These are phyloP conservation scores for Drosophila hawaiiensis DNA, from an alignment of 2,888 invertebrate species.

Conservation along the genomic window DNA sequence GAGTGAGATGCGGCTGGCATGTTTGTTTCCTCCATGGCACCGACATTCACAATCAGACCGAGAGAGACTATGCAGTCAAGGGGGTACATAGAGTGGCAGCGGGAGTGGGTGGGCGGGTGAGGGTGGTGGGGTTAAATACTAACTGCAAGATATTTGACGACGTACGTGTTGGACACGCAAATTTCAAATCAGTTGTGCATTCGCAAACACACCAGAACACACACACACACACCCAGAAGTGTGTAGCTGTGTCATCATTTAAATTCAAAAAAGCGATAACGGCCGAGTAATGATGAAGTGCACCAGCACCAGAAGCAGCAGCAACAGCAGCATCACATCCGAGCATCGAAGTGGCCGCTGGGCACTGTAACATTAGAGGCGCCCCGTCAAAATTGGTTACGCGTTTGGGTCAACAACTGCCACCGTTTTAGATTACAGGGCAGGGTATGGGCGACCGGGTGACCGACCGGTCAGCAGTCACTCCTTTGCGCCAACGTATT, in stretches of 20 bases:
- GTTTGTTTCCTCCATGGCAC: conserved; percentile 26
- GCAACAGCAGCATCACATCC: conserved; percentile 5
- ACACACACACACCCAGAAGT: background rate
- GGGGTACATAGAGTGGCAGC: background rate
- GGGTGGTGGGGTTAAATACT: conserved; percentile 15
- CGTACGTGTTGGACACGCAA: conserved; percentile 54
- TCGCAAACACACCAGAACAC: conserved; percentile 2
- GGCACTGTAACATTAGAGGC: conserved; percentile 49
- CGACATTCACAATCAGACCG: conserved; percentile 42
- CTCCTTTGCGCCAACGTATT: conserved; percentile 54
- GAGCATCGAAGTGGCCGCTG: conserved; percentile 36
- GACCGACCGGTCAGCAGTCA: conserved; percentile 17
- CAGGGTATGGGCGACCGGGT: background rate
- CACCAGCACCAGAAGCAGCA: conserved; percentile 6
- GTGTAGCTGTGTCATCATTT: conserved; percentile 59
- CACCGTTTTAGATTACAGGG: conserved; percentile 44
- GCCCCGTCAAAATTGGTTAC: conserved; percentile 69
- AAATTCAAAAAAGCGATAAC: conserved; percentile 79
- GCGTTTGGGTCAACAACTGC: conserved; percentile 71
- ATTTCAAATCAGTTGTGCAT: conserved; percentile 63
- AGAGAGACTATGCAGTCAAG: background rate
- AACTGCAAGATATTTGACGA: conserved; percentile 41
- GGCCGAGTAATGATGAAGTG: conserved; percentile 78
- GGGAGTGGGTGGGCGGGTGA: conserved; percentile 3
- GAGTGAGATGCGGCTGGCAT: conserved; percentile 40